phyloP scores from a whole-genome alignment of 2,888 invertebrate genomes.

The Tipula unca region DNA sequence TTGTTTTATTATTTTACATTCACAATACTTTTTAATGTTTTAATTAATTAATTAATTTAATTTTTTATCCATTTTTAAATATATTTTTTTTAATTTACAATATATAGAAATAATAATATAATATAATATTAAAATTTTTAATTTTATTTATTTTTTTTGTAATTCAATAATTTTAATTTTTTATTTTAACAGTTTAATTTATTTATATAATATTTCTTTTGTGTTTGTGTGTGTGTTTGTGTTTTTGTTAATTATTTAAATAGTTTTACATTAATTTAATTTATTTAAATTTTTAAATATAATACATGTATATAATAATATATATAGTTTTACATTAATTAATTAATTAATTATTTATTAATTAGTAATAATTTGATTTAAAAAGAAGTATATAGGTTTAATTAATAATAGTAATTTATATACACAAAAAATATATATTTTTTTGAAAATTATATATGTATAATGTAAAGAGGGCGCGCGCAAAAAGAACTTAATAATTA shows the following conservation, averaged over 20 bases:
- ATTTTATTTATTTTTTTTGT: neutral
- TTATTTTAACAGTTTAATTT: neutral
- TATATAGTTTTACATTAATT: neutral
- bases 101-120: neutral
- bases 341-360: neutral
- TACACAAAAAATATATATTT: neutral
- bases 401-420: neutral
- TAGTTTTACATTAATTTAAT: neutral
- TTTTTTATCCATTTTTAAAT: neutral
- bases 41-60: neutral
- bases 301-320: neutral
- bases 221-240: neutral
- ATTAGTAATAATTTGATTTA: neutral
- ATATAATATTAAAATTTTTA: conserved; percentile 4
- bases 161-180: neutral
- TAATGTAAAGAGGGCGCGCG: neutral
- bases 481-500: neutral
- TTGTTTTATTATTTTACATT: conserved; percentile 18
- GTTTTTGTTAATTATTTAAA: neutral
- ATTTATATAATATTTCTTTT: neutral
- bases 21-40: conserved; percentile 8
- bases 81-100: conserved; percentile 14
- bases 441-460: neutral
- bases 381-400: neutral
- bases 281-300: neutral